Base-by-base conservation (phyloP, 2,888 invertebrate species). In the Cephus pygmeus region DNA sequence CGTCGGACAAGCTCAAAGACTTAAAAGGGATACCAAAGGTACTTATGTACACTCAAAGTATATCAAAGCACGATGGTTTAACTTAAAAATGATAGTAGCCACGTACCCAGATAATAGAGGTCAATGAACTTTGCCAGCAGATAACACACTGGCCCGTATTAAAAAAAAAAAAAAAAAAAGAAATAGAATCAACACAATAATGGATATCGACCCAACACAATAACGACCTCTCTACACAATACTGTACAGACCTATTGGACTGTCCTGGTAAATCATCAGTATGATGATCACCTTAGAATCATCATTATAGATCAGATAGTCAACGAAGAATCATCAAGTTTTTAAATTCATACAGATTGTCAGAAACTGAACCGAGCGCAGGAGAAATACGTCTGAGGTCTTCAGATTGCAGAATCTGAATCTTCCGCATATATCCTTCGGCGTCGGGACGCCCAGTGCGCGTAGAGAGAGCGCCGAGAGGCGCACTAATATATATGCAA, bases 401-500 rank as follows among this genome's bases (percentile, higher is more conserved):
- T 23, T 15, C 56, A 23, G 56, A 56, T 56, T 56, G 23, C 2
- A 56, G 56, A 56, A 9, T 56, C 56, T 9, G 56, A 56, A 2
- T 56, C 56, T 23, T 56, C 23, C 23, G 56, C 56, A 23, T 56
- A 56, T 56, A 56, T 23, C 56, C 56, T 56, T 23, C 56, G 56
- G 56, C 56, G 56, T 56, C 56, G 56, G 56, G 56, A 56, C 56
- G 56, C 56, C 23, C 56, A 56, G 56, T 56, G 56, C 56, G 56
- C 56, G 56, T 56, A 56, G 56, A 56, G 75, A 31, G n/a, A 75
- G 23, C 73, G 77, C 76, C 73, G 74, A 69, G 82, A 80, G 80
- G 81, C 80, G 76, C 81, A 80, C 83, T 85, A 85, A 85, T 85
- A 84, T 85, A 83, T 85, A 85, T 85, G 85, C 85, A 85, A 85